These are phyloP conservation scores for Tyria jacobaeae DNA, from an alignment of 2,888 invertebrate species.

Conservation along the genomic window DNA sequence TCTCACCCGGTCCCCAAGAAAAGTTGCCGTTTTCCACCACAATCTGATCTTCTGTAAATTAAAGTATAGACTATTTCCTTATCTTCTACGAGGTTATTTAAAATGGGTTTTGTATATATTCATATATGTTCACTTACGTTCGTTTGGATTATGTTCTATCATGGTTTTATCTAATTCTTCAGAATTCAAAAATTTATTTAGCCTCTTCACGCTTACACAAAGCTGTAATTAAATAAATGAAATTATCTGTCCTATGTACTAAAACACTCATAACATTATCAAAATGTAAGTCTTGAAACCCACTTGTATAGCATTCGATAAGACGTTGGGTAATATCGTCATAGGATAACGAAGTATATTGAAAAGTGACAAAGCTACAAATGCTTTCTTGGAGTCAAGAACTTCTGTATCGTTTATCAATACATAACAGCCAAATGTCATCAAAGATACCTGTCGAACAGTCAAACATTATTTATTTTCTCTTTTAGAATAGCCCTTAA, in stretches of 20 bases:
- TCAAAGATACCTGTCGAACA: conserved; percentile 90
- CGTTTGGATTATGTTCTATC: conserved; percentile 90
- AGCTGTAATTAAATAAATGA: conserved; percentile 83
- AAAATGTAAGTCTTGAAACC: conserved; percentile 65
- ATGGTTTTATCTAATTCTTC: conserved; percentile 94
- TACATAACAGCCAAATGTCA: conserved; percentile 96
- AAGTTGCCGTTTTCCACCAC: conserved; percentile 95
- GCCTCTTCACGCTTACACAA: conserved; percentile 95
- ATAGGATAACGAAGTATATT: conserved; percentile 98
- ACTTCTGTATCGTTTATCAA: conserved; percentile 93
- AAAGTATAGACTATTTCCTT: neutral
- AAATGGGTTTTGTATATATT: neutral
- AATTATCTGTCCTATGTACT: neutral
- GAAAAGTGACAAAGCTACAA: conserved; percentile 98
- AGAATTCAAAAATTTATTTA: conserved; percentile 96
- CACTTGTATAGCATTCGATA: conserved; percentile 96
- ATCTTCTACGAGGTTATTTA: neutral
- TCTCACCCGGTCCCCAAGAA: conserved; percentile 93
- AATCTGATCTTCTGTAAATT: conserved; percentile 89
- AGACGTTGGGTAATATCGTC: conserved; percentile 98
- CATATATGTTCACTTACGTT: conserved; percentile 87
- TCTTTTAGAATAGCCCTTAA: neutral
- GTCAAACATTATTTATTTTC: neutral
- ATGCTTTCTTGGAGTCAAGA: conserved; percentile 95
- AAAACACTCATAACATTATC: neutral